Base-by-base conservation (phyloP, 2,797 vertebrate genomes). In the Falco cherrug region DNA sequence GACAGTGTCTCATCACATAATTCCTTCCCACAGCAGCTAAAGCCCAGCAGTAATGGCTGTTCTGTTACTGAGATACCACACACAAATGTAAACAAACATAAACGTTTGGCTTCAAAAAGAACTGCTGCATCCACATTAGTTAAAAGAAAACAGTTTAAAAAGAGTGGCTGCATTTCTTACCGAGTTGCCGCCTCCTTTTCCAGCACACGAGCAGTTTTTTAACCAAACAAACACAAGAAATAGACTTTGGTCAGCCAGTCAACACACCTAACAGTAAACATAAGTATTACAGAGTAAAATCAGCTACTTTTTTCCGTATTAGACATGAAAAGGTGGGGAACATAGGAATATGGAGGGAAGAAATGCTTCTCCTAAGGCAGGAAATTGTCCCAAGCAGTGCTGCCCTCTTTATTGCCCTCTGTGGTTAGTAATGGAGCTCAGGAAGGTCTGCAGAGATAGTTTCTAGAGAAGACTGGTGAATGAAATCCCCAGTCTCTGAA, bases 1-100 rank as follows among this genome's bases (percentile, higher is more conserved):
- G 85, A 69, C 91, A 79, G 81, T 59, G 91, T 90, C 73, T 92
- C 12, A 0, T 91, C 89, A 88, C 59, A 61, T 29, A 85, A 78
- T 81, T 96, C 81, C 65, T 93, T 92, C 78, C 68, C 92, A 59
- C 45, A 92, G 50, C 65, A 93, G 75, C 82, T 68, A 74, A 82
- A 95, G 51, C 60, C 90, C 84, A 84, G 51, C 37, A 93, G 82
- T 86, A 90, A 75, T 78, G 50, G 56, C 64, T 74, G 39, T 71
- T 95, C 54, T 93, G 59, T 91, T 86, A 63, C 81, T 64, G 89
- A 93, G 75, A 83, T 87, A 91, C 79, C 82, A 71, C 92, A 92
- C 48, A 86, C 37, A 91, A 81, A 78, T 0, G 5, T 88, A 78
- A 96, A 88, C 69, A 91, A 63, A 84, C 37, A 73, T 76, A 87